These are phyloP conservation scores for Benthosema pterotum DNA, from an alignment of 2,797 vertebrate genomes.

Conservation along the genomic window DNA sequence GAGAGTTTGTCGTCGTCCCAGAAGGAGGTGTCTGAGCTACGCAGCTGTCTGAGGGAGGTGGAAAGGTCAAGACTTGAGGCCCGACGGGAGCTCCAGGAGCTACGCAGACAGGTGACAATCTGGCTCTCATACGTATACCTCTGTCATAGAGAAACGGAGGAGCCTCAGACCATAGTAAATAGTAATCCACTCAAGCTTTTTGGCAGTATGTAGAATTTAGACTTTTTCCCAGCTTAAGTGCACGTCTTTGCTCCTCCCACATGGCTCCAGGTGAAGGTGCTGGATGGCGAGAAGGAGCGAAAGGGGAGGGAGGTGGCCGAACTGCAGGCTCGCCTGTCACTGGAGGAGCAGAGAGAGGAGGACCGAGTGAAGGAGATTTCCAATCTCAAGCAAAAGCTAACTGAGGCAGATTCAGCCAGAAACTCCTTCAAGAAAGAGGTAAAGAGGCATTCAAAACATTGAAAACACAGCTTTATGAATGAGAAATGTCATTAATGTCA, in stretches of 20 bases:
- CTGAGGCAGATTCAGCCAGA: constrained; percentile 80
- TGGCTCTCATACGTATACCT: too few species aligned
- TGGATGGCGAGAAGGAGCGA: constrained; percentile 88
- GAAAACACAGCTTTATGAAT: neutral
- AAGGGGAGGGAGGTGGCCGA: constrained; percentile 84
- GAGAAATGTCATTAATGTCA: too few species aligned
- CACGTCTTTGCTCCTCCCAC: neutral
- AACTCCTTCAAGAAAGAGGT: constrained; percentile 89
- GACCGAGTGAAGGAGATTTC: constrained; percentile 83
- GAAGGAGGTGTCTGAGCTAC: constrained; percentile 86
- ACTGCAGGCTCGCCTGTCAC: constrained; percentile 83
- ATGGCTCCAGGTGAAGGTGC: constrained; percentile 84
- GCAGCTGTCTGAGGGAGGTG: constrained; percentile 88
- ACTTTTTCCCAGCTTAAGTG: neutral
- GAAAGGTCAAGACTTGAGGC: constrained; percentile 89
- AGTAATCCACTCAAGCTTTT: too few species aligned
- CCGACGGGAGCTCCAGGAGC: constrained; percentile 92
- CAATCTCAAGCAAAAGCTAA: constrained; percentile 84
- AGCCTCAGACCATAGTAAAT: too few species aligned
- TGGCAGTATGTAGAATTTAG: neutral
- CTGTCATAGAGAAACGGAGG: too few species aligned
- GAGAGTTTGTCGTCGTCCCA: constrained; percentile 81
- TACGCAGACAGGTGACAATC: constrained; percentile 87
- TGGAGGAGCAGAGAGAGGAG: constrained; percentile 89
- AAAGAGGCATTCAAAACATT: constrained; percentile 16